These are phyloP conservation scores for Norana najaformis DNA, from an alignment of 2,888 invertebrate genomes.

Conservation along the genomic window DNA sequence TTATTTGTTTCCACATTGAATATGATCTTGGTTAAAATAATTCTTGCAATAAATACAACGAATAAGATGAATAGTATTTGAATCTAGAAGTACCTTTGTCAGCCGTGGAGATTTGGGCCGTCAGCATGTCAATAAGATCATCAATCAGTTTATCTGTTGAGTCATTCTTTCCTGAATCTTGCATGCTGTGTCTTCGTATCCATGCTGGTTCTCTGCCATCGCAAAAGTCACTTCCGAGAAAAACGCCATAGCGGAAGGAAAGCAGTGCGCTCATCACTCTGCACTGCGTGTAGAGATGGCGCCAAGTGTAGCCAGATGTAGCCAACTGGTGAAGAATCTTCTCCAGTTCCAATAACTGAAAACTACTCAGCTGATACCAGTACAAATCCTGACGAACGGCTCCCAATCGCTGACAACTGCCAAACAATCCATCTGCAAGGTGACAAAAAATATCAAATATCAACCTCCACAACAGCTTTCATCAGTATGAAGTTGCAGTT, in stretches of 20 bases:
- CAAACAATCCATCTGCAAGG: constrained; percentile 4
- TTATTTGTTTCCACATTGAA: too few species aligned
- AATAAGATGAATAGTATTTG: not conserved
- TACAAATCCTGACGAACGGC: not conserved
- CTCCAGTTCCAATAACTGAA: constrained; percentile 16
- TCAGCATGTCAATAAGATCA: constrained; percentile 18
- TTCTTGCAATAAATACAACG: not conserved
- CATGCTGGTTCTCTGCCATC: not conserved
- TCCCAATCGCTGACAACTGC: constrained; percentile 9
- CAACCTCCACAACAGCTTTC: not conserved
- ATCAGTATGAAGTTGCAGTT: not conserved
- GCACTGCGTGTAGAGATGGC: constrained; percentile 18
- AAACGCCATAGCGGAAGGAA: constrained; percentile 14
- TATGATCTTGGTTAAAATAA: too few species aligned
- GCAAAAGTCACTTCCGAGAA: not conserved
- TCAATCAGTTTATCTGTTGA: constrained; percentile 21
- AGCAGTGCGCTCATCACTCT: constrained; percentile 20
- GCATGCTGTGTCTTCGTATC: not conserved
- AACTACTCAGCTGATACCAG: constrained; percentile 9
- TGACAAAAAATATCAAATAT: not conserved
- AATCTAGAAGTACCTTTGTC: not conserved
- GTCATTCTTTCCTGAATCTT: not conserved
- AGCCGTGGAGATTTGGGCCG: not conserved
- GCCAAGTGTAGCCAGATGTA: constrained; percentile 18
- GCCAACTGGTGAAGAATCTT: constrained; percentile 15